phyloP scores from a whole-genome alignment of 2,113 vertebrate species.

The Sialia sialis region DNA sequence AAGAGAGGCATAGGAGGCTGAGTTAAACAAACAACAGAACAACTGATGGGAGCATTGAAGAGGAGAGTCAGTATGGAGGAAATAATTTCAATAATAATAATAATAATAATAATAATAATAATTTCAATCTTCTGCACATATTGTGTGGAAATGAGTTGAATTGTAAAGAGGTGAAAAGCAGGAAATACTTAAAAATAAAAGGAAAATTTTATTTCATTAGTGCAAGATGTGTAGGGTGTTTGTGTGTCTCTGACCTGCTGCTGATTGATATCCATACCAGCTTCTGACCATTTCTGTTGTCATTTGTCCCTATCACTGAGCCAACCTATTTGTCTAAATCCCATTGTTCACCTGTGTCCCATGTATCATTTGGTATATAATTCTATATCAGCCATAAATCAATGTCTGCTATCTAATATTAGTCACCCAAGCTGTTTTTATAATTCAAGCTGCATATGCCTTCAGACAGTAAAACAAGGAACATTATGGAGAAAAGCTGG shows the following conservation, averaged over 20 bases:
- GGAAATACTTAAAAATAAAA: neutral
- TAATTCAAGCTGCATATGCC: neutral
- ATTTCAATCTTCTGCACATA: neutral
- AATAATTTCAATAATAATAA: neutral
- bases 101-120: no score
- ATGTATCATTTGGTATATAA: neutral
- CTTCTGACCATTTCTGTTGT: neutral
- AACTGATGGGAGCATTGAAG: neutral
- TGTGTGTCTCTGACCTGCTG: neutral
- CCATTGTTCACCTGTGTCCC: neutral
- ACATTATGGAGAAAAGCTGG: neutral
- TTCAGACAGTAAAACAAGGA: neutral
- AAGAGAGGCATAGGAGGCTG: neutral
- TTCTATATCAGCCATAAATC: neutral
- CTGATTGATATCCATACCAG: neutral
- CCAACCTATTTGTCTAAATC: neutral
- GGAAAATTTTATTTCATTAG: neutral
- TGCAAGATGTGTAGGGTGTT: neutral
- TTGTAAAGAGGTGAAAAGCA: neutral
- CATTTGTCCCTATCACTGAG: neutral
- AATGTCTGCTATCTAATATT: neutral
- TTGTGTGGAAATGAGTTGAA: neutral
- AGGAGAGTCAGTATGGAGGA: neutral
- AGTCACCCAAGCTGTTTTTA: neutral
- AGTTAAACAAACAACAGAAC: neutral